Evolutionary conservation across 2,888 invertebrate genomes (phyloP), one percentile per base, ranked within the genome.

Genomic region (Petrophora chlorosata): DNA sequence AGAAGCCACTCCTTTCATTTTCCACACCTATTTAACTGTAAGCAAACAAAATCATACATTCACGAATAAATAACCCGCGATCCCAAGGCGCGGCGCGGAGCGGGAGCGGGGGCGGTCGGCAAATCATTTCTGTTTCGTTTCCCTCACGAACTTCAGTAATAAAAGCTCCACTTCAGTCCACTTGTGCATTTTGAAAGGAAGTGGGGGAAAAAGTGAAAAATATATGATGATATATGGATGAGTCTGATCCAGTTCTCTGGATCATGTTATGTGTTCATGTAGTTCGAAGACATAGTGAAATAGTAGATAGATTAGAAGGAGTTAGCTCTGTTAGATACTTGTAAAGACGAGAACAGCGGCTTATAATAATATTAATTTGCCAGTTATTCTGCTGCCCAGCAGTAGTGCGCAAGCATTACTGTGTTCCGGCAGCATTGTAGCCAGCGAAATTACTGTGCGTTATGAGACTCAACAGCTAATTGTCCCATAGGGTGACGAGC

Each of bases 151-250:
- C 60, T 67, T 66, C 62, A 56, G 63, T 56, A 70, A 70, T 70
- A 70, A 68, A 70, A 67, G 53, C 61, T 61, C 41, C 63, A n/a
- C n/a, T n/a, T n/a, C n/a, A n/a, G 61, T 65, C 65, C 63, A 64
- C 67, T 72, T 64, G 44, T 51, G 63, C 59, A 63, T 67, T 72
- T 62, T 55, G 59, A 68, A 69, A 70, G 62, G 63, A 67, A 65
- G 48, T 49, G 40, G 52, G 28, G 58, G 10, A 68, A 71, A 65
- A 72, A 64, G 57, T 61, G 61, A 61, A 70, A 39, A 65, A 65
- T 64, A 65, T 51, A 13, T 28, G 16, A n/a, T n/a, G n/a, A n/a
- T n/a, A n/a, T 12, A 14, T 14, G 33, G n/a, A 5, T 30, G 38
- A 35, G 34, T 15, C 26, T 33, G 38, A 14, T 52, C 38, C 19